Evolutionary conservation across 2,797 vertebrate genomes (phyloP).

Genomic region (Macropodus opercularis): DNA sequence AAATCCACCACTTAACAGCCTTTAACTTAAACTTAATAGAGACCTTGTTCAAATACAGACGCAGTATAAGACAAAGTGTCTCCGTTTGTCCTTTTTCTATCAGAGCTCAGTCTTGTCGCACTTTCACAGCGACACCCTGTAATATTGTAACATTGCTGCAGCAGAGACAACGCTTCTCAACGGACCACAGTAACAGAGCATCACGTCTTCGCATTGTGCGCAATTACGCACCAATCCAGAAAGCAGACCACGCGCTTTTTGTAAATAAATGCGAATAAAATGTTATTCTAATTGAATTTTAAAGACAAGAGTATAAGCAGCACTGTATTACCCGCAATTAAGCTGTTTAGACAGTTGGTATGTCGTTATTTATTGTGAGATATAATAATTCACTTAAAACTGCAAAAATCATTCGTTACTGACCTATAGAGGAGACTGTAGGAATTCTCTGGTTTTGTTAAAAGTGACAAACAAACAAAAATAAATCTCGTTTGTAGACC

Average conservation of each 20-base stretch:
- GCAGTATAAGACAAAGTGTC: not conserved
- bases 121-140: not conserved
- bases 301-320: not conserved
- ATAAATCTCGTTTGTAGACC: constrained; percentile 51
- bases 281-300: not conserved
- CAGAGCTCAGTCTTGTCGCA: too few species aligned
- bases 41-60: not conserved
- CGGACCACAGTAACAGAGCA: not conserved
- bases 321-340: not conserved
- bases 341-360: not conserved
- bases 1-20: not conserved
- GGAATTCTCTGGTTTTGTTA: constrained; percentile 24
- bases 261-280: not conserved
- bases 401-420: constrained; percentile 43
- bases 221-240: constrained; percentile 54
- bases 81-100: too few species aligned
- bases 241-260: not conserved
- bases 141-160: not conserved
- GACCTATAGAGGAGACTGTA: constrained; percentile 42
- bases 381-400: not conserved
- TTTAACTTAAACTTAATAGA: not conserved
- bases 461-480: constrained; percentile 23
- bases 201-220: constrained; percentile 33
- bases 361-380: not conserved
- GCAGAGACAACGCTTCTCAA: not conserved